phyloP scores from a whole-genome alignment of 2,888 invertebrate species.

The Erebia aethiops region DNA sequence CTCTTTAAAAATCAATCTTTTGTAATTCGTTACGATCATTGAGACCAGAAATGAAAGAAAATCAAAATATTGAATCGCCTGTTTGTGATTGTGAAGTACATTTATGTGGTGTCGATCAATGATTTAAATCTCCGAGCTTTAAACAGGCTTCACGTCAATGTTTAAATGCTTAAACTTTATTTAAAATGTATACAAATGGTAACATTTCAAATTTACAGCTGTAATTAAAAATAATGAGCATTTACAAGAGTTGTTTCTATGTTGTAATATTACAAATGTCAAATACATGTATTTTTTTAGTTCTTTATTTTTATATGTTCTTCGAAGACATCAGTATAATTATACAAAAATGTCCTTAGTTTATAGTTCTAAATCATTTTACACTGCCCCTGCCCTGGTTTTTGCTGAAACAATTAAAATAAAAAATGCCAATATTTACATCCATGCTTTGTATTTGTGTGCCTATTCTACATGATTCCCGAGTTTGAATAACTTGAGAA shows the following conservation, averaged over 20 bases:
- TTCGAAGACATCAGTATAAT: slow-evolving; percentile 31
- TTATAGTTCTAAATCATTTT: slow-evolving; percentile 55
- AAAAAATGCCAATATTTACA: slow-evolving; percentile 55
- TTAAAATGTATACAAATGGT: slow-evolving; percentile 69
- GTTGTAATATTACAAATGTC: slow-evolving; percentile 19
- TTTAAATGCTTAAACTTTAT: slow-evolving; percentile 60
- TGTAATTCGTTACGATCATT: not conserved
- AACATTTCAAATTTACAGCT: slow-evolving; percentile 33
- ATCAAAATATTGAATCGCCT: slow-evolving; percentile 12
- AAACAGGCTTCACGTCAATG: slow-evolving; percentile 62
- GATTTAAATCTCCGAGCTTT: slow-evolving; percentile 66
- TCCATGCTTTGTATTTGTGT: slow-evolving; percentile 15
- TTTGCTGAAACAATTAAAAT: slow-evolving; percentile 80
- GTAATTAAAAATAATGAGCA: slow-evolving; percentile 31
- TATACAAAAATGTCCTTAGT: slow-evolving; percentile 33
- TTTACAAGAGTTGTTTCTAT: slow-evolving; percentile 21
- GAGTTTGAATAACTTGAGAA: not conserved
- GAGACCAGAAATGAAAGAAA: slow-evolving; percentile 1
- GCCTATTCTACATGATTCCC: not conserved
- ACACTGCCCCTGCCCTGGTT: slow-evolving; percentile 55
- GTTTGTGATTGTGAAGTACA: slow-evolving; percentile 53
- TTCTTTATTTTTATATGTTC: slow-evolving; percentile 22
- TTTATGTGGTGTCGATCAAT: slow-evolving; percentile 57
- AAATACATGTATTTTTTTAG: slow-evolving; percentile 18
- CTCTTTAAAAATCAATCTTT: not conserved